Evolutionary conservation across 2,113 vertebrate species (phyloP).

Genomic region (western clawed frog (Xenopus tropicalis)): DNA sequence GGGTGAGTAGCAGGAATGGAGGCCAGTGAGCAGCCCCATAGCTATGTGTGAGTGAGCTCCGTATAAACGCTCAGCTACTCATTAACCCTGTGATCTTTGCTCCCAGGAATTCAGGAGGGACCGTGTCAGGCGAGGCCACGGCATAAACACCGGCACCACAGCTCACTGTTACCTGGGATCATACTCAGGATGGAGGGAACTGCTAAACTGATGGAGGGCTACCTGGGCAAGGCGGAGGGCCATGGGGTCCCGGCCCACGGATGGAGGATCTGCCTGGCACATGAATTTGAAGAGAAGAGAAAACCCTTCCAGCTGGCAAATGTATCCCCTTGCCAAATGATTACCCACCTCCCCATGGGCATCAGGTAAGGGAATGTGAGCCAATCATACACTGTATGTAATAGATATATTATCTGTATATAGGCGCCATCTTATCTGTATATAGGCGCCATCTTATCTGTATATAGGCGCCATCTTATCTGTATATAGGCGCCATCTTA

Average conservation of each 20-base stretch:
- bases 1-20: too few relatives aligned
- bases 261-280: constrained; percentile 87
- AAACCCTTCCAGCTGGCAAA: constrained; percentile 82
- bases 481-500: too few relatives aligned
- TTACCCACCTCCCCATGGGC: constrained; percentile 77
- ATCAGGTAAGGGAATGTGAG: constrained; percentile 70
- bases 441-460: too few relatives aligned
- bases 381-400: background rate
- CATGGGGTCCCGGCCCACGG: constrained; percentile 73
- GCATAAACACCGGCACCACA: background rate
- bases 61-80: background rate
- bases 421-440: too few relatives aligned
- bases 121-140: background rate
- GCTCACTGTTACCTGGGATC: background rate
- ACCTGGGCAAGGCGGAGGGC: constrained; percentile 70
- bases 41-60: too few relatives aligned
- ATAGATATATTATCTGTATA: too few relatives aligned
- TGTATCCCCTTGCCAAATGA: constrained; percentile 70
- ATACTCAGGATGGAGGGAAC: constrained; percentile 49
- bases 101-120: constrained; percentile 9
- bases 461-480: too few relatives aligned
- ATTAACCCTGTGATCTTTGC: constrained; percentile 1
- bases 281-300: constrained; percentile 85
- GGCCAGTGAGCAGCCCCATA: too few relatives aligned
- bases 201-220: constrained; percentile 73